phyloP scores from a whole-genome alignment of 2,797 vertebrate genomes.

The Poecilia wingei region DNA sequence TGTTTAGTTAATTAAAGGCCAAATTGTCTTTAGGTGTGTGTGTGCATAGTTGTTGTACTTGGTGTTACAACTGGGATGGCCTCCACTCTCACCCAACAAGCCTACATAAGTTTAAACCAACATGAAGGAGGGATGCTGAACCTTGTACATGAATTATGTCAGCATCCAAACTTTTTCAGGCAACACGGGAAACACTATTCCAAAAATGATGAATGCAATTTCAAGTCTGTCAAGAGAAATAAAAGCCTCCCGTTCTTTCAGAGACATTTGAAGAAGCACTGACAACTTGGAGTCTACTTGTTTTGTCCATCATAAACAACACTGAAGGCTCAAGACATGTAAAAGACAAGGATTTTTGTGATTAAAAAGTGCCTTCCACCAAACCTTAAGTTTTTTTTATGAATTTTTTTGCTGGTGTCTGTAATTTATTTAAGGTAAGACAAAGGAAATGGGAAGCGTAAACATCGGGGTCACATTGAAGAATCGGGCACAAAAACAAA shows the following conservation, averaged over 20 bases:
- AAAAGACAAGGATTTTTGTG: neutral
- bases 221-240: neutral
- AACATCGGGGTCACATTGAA: neutral
- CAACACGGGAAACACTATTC: neutral
- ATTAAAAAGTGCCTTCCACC: neutral
- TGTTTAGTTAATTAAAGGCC: neutral
- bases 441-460: neutral
- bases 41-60: neutral
- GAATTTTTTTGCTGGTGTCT: neutral
- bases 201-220: neutral
- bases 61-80: neutral
- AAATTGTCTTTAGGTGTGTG: neutral
- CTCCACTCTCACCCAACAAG: neutral
- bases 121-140: neutral
- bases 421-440: neutral
- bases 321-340: neutral
- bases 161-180: neutral
- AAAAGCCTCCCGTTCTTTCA: neutral
- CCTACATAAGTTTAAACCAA: neutral
- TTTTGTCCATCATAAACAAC: neutral
- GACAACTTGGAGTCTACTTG: neutral
- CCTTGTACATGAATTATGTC: neutral
- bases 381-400: neutral
- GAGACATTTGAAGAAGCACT: neutral
- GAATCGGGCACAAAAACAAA: neutral